Base-by-base conservation (phyloP, 2,888 invertebrate species). In the Orthosia cruda region DNA sequence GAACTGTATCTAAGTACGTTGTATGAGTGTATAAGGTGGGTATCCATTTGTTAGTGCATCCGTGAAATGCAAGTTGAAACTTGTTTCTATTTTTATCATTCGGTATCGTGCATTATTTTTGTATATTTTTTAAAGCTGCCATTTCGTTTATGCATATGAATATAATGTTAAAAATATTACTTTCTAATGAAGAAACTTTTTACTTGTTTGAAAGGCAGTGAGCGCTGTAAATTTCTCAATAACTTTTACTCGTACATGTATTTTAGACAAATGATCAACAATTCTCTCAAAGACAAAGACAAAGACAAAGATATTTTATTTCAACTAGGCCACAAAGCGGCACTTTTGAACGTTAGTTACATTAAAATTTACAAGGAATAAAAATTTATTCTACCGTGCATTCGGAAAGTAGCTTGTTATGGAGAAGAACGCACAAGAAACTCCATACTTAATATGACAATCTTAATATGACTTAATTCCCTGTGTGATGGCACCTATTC, bases 1-100 rank as follows among this genome's bases (percentile, higher is more conserved):
- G 73, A 58, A 77, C 69, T 72, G 59, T 73, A 74, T 26, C 57
- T 78, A 85, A 64, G 58, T 49, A 67, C 65, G 66, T 83, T 81
- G 59, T 64, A 52, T 58, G 32, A 47, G 18, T n/a, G 59, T 73
- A 50, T 55, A 32, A 45, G 40, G 26, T 40, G 18, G 52, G 26
- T 47, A 18, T 74, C 68, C 47, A 84, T 84, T 65, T 52, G 49
- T 70, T 67, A 73, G 2, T 18, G 0, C 47, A 50, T 79, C 26
- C 18, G 52, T 52, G 59, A 12, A 49, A n/a, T 40, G 55, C 12
- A 65, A 65, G 13, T 16, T 1, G 47, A 82, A 76, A 50, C 18
- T 26, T 16, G 13, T 49, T 20, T 26, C 16, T 23, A 5, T 52
- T 26, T 26, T 49, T 40, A 32, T 13, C 4, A 3, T 57, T 12